Conservation (phyloP, 2,113 vertebrate genomes). For the Eretmochelys imbricata region DNA sequence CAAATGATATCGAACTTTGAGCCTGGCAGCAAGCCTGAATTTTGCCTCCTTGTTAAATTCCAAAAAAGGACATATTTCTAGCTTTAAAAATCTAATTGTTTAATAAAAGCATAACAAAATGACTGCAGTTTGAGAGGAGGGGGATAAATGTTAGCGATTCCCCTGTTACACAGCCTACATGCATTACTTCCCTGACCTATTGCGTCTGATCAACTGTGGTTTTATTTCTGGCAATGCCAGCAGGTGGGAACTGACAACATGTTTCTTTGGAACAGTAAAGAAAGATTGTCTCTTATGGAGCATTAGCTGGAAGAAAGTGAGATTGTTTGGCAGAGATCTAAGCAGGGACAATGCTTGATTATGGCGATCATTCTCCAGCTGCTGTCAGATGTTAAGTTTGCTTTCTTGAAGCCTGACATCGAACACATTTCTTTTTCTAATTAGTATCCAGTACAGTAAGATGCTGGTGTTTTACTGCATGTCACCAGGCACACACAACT, state of each 20-base stretch:
- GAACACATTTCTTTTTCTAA: slow-evolving; percentile 57
- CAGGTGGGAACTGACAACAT: slow-evolving; percentile 47
- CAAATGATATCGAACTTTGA: slow-evolving; percentile 66
- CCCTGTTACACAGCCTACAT: slow-evolving; percentile 23
- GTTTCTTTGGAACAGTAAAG: slow-evolving; percentile 24
- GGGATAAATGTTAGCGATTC: slow-evolving; percentile 51
- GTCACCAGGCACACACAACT: slow-evolving; percentile 9
- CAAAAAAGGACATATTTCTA: slow-evolving; percentile 32
- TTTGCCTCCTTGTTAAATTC: slow-evolving; percentile 47
- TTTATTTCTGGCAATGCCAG: slow-evolving; percentile 68
- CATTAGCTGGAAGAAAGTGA: slow-evolving; percentile 63
- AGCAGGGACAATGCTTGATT: slow-evolving; percentile 70
- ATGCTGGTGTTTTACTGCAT: slow-evolving; percentile 1
- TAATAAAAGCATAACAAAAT: background rate
- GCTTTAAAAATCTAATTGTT: background rate
- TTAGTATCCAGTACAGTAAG: slow-evolving; percentile 45
- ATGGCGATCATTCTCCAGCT: slow-evolving; percentile 65
- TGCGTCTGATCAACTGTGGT: slow-evolving; percentile 46
- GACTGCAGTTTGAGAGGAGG: background rate
- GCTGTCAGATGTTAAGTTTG: slow-evolving; percentile 60
- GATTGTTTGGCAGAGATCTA: slow-evolving; percentile 62
- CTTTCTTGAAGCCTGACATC: slow-evolving; percentile 48
- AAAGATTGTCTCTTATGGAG: slow-evolving; percentile 43
- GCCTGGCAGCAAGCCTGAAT: slow-evolving; percentile 36
- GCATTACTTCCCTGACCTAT: slow-evolving; percentile 66